Evolutionary conservation across 2,888 invertebrate species (phyloP), one percentile per base, ranked within the genome.

Genomic region (Mimachlamys varia): DNA sequence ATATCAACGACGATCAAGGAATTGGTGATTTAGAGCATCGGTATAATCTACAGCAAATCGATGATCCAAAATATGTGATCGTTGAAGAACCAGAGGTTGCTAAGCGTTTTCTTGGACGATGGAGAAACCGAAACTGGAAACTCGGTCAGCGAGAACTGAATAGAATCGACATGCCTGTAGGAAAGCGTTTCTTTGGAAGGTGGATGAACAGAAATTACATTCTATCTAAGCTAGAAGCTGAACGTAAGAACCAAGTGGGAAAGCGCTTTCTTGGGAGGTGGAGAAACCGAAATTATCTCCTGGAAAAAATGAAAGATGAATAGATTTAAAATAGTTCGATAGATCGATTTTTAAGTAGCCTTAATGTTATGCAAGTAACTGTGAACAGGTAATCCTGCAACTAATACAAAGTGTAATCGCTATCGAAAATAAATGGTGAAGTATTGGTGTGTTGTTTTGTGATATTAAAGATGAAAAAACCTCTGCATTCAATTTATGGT

Each of bases 161-260:
- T 27, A 33, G 12, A 10, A 1, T 27, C 15, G 76, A 22, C 33
- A 7, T 33, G 33, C 76, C 76, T 27, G 33, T 33, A 33, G 76
- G 76, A 12, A 76, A 76, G 33, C 76, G 76, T 33, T 76, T 76
- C 76, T 76, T 76, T 33, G 76, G 76, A 2, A 76, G 76, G 12
- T 76, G 76, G 76, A 76, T 76, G 76, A 76, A 76, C 76, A 76
- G 76, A 27, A 76, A 76, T 33, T 76, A 33, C 15, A 76, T 76
- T 76, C 76, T 76, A 12, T 33, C 33, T 10, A 76, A 76, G 76
- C 27, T 76, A 27, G 27, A 76, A 33, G 27, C 27, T 27, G 76
- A 76, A 76, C 76, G 76, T 33, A 27, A 76, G 33, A 76, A 76
- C 17, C 76, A 33, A 76, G 19, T 76, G 12, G 33, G 33, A 76